Percentiles rank a stretch among this genome's conserved stretches.
phyloP scores from a whole-genome alignment of 2,797 vertebrate species.

The Synanceia verrucosa region DNA sequence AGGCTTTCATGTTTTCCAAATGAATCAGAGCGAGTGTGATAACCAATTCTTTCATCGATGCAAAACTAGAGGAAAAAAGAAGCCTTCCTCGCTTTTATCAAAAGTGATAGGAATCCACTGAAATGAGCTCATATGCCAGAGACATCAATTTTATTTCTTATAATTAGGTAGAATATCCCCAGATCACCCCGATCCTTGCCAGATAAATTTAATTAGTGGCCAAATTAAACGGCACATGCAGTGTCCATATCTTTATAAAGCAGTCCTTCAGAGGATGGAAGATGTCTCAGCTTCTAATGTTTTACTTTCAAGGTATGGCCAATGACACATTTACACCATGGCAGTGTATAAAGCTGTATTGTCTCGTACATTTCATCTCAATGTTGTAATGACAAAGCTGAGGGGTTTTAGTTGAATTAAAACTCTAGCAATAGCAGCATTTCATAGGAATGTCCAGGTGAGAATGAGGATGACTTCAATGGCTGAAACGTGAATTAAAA shows the following conservation, averaged over 20 bases:
- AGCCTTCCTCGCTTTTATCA: constrained; percentile 33
- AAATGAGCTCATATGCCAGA: constrained; percentile 60
- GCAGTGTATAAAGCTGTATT: not conserved
- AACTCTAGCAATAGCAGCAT: too few relatives aligned
- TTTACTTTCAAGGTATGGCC: constrained; percentile 12
- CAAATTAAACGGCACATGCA: constrained; percentile 28
- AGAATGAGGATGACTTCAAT: constrained; percentile 20
- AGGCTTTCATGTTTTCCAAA: constrained; percentile 79
- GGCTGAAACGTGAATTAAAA: constrained; percentile 28
- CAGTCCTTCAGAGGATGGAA: constrained; percentile 1
- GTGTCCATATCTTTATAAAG: constrained; percentile 27
- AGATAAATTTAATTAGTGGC: constrained; percentile 71
- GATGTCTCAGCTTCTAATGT: constrained; percentile 10
- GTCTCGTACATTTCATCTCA: not conserved
- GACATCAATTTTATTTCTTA: constrained; percentile 68
- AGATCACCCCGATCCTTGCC: constrained; percentile 59
- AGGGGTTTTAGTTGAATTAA: not conserved
- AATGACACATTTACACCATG: constrained; percentile 7
- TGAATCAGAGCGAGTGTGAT: constrained; percentile 65
- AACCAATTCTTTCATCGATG: constrained; percentile 71
- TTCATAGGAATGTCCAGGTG: too few relatives aligned
- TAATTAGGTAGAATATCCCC: constrained; percentile 68
- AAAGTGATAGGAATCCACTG: constrained; percentile 46
- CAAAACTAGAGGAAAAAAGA: constrained; percentile 35
- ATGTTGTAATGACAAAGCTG: not conserved